These are phyloP conservation scores for Paratrypauchen microcephalus DNA, from an alignment of 2,797 vertebrate species.

Conservation along the genomic window DNA sequence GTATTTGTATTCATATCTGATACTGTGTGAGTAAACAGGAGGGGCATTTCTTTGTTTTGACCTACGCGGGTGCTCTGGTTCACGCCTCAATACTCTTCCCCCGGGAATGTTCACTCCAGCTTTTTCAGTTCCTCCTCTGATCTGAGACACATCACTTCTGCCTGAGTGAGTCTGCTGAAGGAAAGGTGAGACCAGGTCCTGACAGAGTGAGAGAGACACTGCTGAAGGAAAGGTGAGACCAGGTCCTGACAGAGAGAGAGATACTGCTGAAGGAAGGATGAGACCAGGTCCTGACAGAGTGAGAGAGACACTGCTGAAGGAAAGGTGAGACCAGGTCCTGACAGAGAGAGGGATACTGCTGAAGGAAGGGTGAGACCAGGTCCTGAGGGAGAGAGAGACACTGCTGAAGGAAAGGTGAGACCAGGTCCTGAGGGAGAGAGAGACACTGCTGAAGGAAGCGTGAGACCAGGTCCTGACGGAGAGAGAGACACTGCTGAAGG, in stretches of 20 bases:
- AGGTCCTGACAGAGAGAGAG: neutral
- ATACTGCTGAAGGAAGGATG: neutral
- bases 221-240: constrained; percentile 42
- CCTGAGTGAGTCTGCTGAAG: constrained; percentile 55
- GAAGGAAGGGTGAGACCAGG: neutral
- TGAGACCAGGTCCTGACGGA: no score
- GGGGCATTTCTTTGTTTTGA: constrained; percentile 35
- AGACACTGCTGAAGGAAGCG: no score
- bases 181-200: neutral
- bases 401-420: neutral
- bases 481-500: neutral
- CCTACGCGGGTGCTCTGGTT: constrained; percentile 52
- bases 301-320: constrained; percentile 15
- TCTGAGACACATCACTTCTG: constrained; percentile 76
- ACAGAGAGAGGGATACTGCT: neutral
- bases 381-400: neutral
- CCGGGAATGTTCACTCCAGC: constrained; percentile 39
- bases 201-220: neutral
- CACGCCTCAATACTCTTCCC: constrained; percentile 65
- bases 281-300: constrained; percentile 2
- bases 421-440: neutral
- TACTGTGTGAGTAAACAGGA: no score
- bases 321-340: constrained; percentile 25
- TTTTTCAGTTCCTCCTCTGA: constrained; percentile 56
- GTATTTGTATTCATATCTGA: no score